Conservation (phyloP, 2,797 vertebrate species). For the Spinus pinus region DNA sequence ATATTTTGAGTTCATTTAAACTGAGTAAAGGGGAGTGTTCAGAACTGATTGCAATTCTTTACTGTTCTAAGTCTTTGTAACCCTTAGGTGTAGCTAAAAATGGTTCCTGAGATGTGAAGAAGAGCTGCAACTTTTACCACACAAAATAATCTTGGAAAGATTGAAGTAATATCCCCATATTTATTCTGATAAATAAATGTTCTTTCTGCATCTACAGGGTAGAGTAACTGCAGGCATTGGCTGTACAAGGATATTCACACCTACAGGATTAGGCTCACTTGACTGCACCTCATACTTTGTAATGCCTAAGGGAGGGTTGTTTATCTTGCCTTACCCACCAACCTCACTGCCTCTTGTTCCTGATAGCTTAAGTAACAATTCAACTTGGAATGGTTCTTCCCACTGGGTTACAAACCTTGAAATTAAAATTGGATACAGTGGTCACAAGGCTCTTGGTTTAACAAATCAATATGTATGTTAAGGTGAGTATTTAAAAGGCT, state of each 20-base stretch:
- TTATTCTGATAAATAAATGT: conserved; percentile 35
- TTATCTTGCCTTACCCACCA: conserved; percentile 55
- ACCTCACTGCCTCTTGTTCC: conserved; percentile 53
- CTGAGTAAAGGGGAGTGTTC: background rate
- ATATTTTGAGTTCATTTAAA: background rate
- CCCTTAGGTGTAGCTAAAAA: background rate
- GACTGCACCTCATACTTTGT: conserved; percentile 45
- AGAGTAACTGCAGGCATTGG: conserved; percentile 27
- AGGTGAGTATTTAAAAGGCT: conserved; percentile 36
- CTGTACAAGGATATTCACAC: conserved; percentile 58
- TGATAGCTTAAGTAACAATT: conserved; percentile 70
- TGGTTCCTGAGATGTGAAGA: background rate
- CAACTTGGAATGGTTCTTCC: conserved; percentile 49
- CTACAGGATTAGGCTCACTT: conserved; percentile 65
- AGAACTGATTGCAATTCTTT: background rate
- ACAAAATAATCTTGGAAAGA: background rate
- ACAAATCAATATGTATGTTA: conserved; percentile 1
- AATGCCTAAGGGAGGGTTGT: conserved; percentile 31
- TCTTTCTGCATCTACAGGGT: background rate
- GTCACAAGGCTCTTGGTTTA: conserved; percentile 46
- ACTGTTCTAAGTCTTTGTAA: background rate
- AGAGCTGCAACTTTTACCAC: background rate
- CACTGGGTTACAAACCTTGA: conserved; percentile 63
- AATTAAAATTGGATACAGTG: conserved; percentile 57
- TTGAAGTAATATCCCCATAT: background rate